phyloP scores from a whole-genome alignment of 1,140 invertebrate genomes.

The Drosophila arizonae region DNA sequence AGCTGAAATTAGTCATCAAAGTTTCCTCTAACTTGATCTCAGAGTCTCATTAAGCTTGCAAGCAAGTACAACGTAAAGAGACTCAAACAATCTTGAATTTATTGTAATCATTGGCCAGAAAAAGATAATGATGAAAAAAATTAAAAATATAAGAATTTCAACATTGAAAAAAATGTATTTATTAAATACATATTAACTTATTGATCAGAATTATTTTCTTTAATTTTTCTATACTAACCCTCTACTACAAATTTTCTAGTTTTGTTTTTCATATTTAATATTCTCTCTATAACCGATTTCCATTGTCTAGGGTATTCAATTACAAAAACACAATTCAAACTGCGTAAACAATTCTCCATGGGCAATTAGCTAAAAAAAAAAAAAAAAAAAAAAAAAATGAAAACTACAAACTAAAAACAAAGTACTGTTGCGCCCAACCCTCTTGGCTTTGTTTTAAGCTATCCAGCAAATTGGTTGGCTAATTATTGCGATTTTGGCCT shows the following conservation, averaged over 20 bases:
- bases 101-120: too few species aligned
- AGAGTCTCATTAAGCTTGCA: background rate
- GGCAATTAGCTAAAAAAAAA: slow-evolving; percentile 30
- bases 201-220: too few species aligned
- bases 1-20: background rate
- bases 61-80: background rate
- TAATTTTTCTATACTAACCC: too few species aligned
- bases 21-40: background rate
- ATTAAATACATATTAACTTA: too few species aligned
- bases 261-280: background rate
- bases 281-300: background rate
- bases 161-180: too few species aligned
- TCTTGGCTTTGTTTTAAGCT: slow-evolving; percentile 3
- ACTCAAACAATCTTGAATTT: too few species aligned
- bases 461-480: slow-evolving; percentile 16
- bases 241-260: too few species aligned
- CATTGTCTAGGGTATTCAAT: background rate
- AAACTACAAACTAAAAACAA: too few species aligned
- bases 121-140: too few species aligned
- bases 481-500: slow-evolving; percentile 64
- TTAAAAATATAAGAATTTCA: too few species aligned
- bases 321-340: background rate
- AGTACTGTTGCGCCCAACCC: background rate
- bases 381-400: background rate
- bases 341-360: slow-evolving; percentile 44